Conservation (phyloP, 2,113 vertebrate species). For the Pelecanoides urinatrix region DNA sequence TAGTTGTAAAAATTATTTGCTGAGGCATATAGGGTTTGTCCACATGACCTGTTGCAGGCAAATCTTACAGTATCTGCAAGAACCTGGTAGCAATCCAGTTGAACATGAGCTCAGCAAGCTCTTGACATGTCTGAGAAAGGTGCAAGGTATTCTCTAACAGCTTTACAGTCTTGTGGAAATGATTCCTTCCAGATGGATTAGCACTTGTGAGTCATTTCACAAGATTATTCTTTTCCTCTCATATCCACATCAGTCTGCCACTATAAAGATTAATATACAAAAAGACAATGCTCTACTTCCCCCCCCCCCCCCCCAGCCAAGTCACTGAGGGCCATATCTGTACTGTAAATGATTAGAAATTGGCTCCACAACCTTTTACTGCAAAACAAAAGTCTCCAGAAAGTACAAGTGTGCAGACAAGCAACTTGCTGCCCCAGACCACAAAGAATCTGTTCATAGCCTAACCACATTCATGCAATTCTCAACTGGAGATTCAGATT, state of each 20-base stretch:
- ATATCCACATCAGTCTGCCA: neutral
- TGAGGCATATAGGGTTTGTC: neutral
- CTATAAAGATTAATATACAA: neutral
- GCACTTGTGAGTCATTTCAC: neutral
- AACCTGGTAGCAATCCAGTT: neutral
- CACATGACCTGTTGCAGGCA: neutral
- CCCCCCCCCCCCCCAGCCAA: neutral
- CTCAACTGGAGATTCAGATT: neutral
- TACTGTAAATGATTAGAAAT: neutral
- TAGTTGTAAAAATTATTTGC: neutral
- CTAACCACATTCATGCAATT: neutral
- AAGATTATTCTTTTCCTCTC: slow-evolving; percentile 4
- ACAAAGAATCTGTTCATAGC: neutral
- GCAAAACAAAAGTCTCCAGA: neutral
- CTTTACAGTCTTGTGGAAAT: neutral
- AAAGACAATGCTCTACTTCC: neutral
- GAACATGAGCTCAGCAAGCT: neutral
- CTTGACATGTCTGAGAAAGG: slow-evolving; percentile 1
- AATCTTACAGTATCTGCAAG: neutral
- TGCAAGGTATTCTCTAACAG: neutral
- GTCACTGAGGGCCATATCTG: neutral
- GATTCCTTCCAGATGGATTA: slow-evolving; percentile 27
- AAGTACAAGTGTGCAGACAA: neutral
- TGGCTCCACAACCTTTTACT: neutral
- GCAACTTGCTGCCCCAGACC: neutral